These are phyloP conservation scores for Camponotus floridanus DNA, from an alignment of 1,140 invertebrate genomes.

Conservation along the genomic window DNA sequence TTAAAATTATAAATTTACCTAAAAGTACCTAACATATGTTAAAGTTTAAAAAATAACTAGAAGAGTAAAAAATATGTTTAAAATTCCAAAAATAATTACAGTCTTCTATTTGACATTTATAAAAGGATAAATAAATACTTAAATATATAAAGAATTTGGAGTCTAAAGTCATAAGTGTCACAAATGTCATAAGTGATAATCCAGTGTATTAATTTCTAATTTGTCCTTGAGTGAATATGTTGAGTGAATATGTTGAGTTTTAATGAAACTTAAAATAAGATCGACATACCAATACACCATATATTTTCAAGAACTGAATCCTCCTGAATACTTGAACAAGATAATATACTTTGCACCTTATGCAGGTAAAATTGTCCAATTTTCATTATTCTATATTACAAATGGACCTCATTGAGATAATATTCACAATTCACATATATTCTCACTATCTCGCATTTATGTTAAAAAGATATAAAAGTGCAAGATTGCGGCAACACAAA, in stretches of 20 bases:
- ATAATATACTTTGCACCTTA: neutral
- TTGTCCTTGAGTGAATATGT: neutral
- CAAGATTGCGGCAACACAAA: neutral
- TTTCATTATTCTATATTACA: conserved; percentile 16
- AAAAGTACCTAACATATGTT: neutral
- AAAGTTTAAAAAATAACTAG: neutral
- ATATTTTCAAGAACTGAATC: conserved; percentile 20
- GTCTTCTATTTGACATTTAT: neutral
- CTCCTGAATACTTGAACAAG: neutral
- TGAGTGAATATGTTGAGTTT: neutral
- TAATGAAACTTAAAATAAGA: neutral
- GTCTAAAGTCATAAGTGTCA: neutral
- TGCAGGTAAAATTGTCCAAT: neutral
- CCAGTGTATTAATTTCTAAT: neutral
- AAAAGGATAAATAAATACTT: conserved; percentile 27
- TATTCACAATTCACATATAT: neutral
- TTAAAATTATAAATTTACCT: no score
- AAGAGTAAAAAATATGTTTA: neutral
- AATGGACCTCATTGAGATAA: neutral
- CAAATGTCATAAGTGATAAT: neutral
- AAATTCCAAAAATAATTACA: neutral
- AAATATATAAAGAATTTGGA: neutral
- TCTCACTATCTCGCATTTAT: neutral
- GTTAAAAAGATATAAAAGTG: conserved; percentile 43
- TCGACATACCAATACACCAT: conserved; percentile 19